Conservation (phyloP, 2,797 vertebrate species). For the Echiichthys vipera region DNA sequence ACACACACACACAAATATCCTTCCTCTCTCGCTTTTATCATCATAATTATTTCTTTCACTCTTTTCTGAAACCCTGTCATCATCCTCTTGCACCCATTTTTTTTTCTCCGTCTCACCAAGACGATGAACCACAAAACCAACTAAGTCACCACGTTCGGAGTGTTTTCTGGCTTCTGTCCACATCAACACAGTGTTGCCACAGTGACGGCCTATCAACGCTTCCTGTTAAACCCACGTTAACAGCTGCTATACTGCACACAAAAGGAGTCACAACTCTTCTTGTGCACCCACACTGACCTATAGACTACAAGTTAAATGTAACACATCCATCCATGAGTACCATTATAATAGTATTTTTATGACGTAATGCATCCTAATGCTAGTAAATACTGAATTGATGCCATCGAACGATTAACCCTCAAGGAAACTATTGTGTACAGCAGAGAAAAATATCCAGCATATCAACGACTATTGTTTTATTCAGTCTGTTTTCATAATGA, state of each 20-base stretch:
- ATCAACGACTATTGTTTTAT: conserved; percentile 5
- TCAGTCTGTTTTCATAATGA: conserved; percentile 6
- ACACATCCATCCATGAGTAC: neutral
- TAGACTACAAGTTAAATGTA: conserved; percentile 13
- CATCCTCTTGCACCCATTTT: neutral
- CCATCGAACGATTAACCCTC: neutral
- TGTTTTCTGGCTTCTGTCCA: conserved; percentile 56
- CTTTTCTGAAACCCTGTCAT: neutral
- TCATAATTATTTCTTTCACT: neutral
- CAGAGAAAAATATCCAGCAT: conserved; percentile 38
- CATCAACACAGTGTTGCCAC: conserved; percentile 64
- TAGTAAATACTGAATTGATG: neutral
- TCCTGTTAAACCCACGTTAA: conserved; percentile 61
- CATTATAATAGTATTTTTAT: conserved; percentile 1
- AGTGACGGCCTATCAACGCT: conserved; percentile 62
- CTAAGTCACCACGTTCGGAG: conserved; percentile 17
- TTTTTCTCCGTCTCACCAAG: conserved; percentile 13
- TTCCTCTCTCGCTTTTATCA: neutral
- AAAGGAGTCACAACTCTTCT: conserved; percentile 27
- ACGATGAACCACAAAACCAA: conserved; percentile 29
- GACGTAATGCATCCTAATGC: neutral
- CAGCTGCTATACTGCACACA: conserved; percentile 37
- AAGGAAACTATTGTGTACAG: neutral
- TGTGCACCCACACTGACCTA: neutral
- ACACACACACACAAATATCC: neutral